phyloP scores from a whole-genome alignment of 2,888 invertebrate genomes.

The Alentia gelatinosa region DNA sequence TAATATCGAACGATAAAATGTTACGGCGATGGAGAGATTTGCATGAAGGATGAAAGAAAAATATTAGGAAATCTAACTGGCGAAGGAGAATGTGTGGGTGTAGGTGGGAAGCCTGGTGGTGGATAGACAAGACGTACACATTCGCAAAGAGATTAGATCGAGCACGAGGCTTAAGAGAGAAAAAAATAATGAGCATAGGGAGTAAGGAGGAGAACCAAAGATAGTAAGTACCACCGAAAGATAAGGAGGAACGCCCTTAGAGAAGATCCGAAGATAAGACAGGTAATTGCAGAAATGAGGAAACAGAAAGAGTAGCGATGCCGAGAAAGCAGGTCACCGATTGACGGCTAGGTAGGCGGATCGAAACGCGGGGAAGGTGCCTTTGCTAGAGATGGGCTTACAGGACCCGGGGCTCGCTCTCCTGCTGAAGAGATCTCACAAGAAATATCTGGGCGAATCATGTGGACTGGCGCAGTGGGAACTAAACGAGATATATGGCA shows the following conservation, averaged over 20 bases:
- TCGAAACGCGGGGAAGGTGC: too few species aligned
- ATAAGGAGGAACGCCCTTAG: background rate
- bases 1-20: too few species aligned
- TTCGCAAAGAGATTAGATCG: too few species aligned
- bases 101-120: too few species aligned
- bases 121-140: too few species aligned
- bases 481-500: conserved; percentile 1
- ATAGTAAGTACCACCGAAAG: background rate
- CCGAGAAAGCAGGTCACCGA: background rate
- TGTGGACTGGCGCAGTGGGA: background rate
- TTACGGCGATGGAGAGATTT: too few species aligned
- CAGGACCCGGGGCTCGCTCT: background rate
- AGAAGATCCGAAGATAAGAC: background rate
- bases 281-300: background rate
- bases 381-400: background rate
- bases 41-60: too few species aligned
- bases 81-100: too few species aligned
- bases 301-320: background rate
- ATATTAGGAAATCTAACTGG: too few species aligned
- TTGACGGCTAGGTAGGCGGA: background rate
- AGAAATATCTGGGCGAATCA: background rate
- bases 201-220: background rate
- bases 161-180: background rate
- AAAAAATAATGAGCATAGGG: background rate
- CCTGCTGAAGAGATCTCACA: background rate